Conservation (phyloP, 1,140 invertebrate genomes). For the Leptopilina clavipes region DNA sequence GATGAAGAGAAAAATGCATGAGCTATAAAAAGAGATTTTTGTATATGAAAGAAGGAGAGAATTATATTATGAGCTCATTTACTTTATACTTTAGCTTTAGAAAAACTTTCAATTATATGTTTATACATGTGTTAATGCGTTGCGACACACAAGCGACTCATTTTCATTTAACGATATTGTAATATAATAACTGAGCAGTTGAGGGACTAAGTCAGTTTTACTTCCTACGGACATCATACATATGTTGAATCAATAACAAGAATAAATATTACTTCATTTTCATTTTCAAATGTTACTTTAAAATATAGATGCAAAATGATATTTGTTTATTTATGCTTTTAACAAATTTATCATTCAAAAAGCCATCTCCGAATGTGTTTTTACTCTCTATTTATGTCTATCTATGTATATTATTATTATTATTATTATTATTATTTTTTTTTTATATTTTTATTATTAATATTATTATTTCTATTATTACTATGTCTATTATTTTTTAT, state of each 20-base stretch:
- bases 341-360: too few species aligned
- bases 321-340: too few species aligned
- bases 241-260: neutral
- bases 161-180: conserved; percentile 23
- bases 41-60: neutral
- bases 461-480: too few species aligned
- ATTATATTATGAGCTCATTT: neutral
- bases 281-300: conserved; percentile 35
- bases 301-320: too few species aligned
- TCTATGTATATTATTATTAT: too few species aligned
- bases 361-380: too few species aligned
- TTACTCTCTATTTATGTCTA: too few species aligned
- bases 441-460: too few species aligned
- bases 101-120: conserved; percentile 18
- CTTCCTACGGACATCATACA: neutral
- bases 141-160: conserved; percentile 7
- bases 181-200: conserved; percentile 16
- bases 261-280: conserved; percentile 30
- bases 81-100: neutral
- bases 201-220: neutral
- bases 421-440: too few species aligned
- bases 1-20: neutral
- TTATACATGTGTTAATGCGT: neutral
- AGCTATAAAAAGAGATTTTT: neutral
- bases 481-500: too few species aligned